Evolutionary conservation across 2,888 invertebrate genomes (phyloP), one percentile per base, ranked within the genome.

Genomic region (Synergus umbraculus): DNA sequence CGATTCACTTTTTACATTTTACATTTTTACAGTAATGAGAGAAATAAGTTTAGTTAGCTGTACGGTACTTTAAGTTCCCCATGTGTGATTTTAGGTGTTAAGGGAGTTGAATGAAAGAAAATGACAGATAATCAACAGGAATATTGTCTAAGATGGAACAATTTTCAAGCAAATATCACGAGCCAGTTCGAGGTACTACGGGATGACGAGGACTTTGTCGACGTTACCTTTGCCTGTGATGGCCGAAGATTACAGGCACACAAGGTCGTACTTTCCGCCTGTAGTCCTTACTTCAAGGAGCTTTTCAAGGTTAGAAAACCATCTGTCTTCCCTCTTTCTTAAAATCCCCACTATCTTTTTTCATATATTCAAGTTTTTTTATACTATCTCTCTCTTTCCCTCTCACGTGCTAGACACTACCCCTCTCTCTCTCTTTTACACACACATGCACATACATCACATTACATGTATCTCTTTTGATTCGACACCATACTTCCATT

Each of bases 111-210:
- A 88, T 87, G 88, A 87, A 83, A 86, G 89, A 90, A 89, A 92
- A 92, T 92, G 92, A 92, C 92, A 92, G 91, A 92, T 91, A 91
- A 91, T 88, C 96, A 96, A 93, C 97, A 97, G 94, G 96, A 96
- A 94, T 97, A 96, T 94, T 97, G 97, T 94, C 95, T 97, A 93
- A 95, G 96, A 93, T 97, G 97, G 97, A 97, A 97, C 94, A 96
- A 97, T 94, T 96, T 96, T 94, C 96, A 96, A 94, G 96, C 96
- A 87, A 97, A 97, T 93, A 96, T 97, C 93, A 96, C 96, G 91
- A 96, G 96, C 92, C 96, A 97, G 93, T 96, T 97, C 93, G 96
- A 96, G 93, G 95, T 96, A 91, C 94, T 97, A 90, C 94, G 97
- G 92, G 96, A 96, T 93, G 96, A 96, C 93, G 96, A 97, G 94